Evolutionary conservation across 1,140 invertebrate species (phyloP).

Genomic region (Penaeus indicus): DNA sequence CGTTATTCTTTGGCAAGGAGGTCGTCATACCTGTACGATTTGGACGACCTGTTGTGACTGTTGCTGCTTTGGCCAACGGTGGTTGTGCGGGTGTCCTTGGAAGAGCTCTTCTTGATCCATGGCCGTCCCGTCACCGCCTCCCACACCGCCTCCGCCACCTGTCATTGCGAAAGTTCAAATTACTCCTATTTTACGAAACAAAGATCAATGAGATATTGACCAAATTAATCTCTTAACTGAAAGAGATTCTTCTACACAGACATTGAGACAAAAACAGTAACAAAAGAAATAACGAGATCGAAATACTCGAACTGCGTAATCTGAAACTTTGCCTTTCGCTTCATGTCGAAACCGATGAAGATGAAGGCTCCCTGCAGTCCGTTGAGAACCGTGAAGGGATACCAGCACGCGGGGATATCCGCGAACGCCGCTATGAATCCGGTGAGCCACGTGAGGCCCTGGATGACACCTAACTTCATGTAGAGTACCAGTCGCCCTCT

Average conservation of each 20-base stretch:
- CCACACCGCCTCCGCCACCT: constrained; percentile 53
- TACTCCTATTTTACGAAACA: too few species aligned
- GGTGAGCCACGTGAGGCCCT: constrained; percentile 46
- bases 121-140: constrained; percentile 27
- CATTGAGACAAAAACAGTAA: background rate
- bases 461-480: constrained; percentile 48
- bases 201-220: background rate
- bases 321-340: constrained; percentile 73
- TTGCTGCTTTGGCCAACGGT: constrained; percentile 13
- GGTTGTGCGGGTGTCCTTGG: constrained; percentile 48
- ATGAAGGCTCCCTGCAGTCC: constrained; percentile 76
- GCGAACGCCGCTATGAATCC: constrained; percentile 53
- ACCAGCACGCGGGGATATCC: constrained; percentile 67
- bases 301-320: background rate
- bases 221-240: background rate
- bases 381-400: constrained; percentile 71
- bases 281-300: too few species aligned
- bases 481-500: constrained; percentile 41
- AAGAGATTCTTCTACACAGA: background rate
- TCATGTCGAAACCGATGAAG: constrained; percentile 81
- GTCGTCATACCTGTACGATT: constrained; percentile 8
- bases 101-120: constrained; percentile 32
- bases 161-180: background rate
- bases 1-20: background rate
- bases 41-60: constrained; percentile 43